Evolutionary conservation across 2,888 invertebrate genomes (phyloP).

Genomic region (Melanostoma scalare): DNA sequence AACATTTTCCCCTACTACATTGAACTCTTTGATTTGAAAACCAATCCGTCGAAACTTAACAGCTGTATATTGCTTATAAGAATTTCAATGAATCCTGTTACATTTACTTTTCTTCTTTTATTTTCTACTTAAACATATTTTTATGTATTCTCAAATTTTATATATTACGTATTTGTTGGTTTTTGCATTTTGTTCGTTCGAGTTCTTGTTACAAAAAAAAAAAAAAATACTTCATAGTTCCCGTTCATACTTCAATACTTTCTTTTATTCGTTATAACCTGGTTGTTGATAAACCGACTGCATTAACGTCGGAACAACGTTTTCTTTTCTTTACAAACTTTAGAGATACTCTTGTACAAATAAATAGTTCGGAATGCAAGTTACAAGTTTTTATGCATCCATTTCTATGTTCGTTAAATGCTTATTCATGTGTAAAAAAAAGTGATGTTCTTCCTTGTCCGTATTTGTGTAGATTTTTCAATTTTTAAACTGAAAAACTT

Average conservation of each 20-base stretch:
- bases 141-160: constrained; percentile 17
- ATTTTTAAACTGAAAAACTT: constrained; percentile 22
- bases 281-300: constrained; percentile 41
- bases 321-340: constrained; percentile 8
- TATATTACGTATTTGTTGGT: constrained; percentile 52
- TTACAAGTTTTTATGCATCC: constrained; percentile 59
- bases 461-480: constrained; percentile 7
- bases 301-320: constrained; percentile 21
- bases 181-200: constrained; percentile 71
- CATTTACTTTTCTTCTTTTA: constrained; percentile 2
- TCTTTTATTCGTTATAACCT: not conserved
- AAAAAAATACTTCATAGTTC: not conserved
- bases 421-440: constrained; percentile 51
- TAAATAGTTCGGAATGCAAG: constrained; percentile 50
- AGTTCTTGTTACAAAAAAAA: constrained; percentile 55
- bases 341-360: not conserved
- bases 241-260: constrained; percentile 28
- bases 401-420: constrained; percentile 53
- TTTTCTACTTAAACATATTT: not conserved
- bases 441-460: constrained; percentile 2
- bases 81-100: constrained; percentile 1
- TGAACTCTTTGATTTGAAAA: not conserved
- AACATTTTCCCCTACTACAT: too few species aligned
- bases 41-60: constrained; percentile 35
- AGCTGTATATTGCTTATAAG: constrained; percentile 22